Conservation (phyloP, 35 echinoderm and acorn worm species). For the Stichopus chloronotus region DNA sequence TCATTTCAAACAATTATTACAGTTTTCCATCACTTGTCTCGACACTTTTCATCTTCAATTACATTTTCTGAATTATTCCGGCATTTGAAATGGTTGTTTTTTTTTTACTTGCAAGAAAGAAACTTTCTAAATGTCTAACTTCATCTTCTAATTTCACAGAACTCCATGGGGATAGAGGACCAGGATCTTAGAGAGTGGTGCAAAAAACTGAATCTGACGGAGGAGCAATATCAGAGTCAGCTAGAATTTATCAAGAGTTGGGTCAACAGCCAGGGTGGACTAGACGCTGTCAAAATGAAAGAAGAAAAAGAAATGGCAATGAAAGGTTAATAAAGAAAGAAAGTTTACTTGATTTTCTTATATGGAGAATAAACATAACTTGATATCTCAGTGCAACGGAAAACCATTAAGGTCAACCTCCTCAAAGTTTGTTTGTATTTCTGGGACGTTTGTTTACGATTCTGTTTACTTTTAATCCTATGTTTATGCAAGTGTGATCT, state of each 20-base stretch:
- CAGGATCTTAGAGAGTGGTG: neutral
- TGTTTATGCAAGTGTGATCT: no score
- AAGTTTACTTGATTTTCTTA: neutral
- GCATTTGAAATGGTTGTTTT: no score
- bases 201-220: neutral
- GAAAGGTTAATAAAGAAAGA: neutral
- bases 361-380: neutral
- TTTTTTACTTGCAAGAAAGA: no score
- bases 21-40: no score
- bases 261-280: neutral
- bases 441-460: neutral
- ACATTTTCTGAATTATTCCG: no score
- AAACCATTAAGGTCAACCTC: neutral
- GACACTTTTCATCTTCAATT: no score
- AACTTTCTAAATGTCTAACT: no score
- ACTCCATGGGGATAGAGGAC: neutral
- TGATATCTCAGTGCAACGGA: no score
- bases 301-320: conserved; percentile 10
- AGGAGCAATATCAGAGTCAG: neutral
- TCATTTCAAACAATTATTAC: no score
- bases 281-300: neutral
- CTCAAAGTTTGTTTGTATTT: neutral
- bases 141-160: no score
- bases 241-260: neutral
- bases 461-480: no score